Percentiles rank a stretch among this genome's conserved stretches.
Conservation (phyloP, 2,888 invertebrate species). For the Athalia circularis region DNA sequence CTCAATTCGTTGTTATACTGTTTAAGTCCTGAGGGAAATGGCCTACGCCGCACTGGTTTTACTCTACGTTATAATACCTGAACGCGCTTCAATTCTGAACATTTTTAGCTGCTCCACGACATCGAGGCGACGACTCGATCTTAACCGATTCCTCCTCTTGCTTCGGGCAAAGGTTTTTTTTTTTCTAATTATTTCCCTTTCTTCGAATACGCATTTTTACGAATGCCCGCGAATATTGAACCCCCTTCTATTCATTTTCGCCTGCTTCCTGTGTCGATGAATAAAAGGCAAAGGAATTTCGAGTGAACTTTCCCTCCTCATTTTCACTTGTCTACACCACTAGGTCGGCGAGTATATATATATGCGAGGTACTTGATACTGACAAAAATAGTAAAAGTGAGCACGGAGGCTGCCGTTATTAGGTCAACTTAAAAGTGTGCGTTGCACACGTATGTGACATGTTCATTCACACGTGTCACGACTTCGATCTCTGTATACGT, state of each 20-base stretch:
- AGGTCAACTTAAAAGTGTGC: conserved; percentile 37
- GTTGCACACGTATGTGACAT: neutral
- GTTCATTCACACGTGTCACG: neutral
- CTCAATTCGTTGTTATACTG: too few relatives aligned
- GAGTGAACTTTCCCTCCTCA: neutral
- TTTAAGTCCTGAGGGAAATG: neutral
- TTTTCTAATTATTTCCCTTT: too few relatives aligned
- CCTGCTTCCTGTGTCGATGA: too few relatives aligned
- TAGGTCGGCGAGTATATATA: neutral
- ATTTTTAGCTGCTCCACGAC: too few relatives aligned
- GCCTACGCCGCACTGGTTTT: neutral
- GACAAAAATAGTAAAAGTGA: conserved; percentile 32
- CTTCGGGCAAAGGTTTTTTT: too few relatives aligned
- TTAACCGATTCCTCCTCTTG: too few relatives aligned
- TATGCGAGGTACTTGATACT: neutral
- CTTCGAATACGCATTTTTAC: too few relatives aligned
- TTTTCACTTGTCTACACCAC: neutral
- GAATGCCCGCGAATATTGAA: too few relatives aligned
- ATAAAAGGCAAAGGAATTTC: neutral
- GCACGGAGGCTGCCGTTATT: conserved; percentile 13
- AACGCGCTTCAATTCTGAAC: too few relatives aligned
- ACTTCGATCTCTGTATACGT: conserved; percentile 2
- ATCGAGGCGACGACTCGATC: too few relatives aligned
- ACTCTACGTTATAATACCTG: too few relatives aligned
- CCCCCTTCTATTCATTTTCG: too few relatives aligned